Evolutionary conservation across 92 coral and sea anemone species (phyloP).

Genomic region (Epizoanthus stellaris): DNA sequence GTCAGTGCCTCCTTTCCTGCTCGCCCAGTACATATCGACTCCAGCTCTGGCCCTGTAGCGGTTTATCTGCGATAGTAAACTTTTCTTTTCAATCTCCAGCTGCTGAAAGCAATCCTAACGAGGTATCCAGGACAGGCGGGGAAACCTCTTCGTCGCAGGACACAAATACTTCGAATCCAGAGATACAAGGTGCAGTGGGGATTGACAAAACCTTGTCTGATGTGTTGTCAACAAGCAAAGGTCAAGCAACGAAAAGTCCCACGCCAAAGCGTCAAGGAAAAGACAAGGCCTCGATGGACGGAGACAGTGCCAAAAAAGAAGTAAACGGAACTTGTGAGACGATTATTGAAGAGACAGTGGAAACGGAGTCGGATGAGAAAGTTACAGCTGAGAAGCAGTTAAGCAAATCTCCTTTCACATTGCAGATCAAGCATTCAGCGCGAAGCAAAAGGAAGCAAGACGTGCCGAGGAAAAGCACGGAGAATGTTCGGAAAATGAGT

Average conservation of each 20-base stretch:
- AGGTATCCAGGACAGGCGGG: neutral
- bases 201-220: neutral
- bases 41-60: too few species aligned
- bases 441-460: constrained; percentile 35
- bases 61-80: too few species aligned
- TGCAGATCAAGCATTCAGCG: constrained; percentile 2
- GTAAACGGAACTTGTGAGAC: constrained; percentile 25
- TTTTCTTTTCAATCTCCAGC: neutral
- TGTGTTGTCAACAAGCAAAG: neutral
- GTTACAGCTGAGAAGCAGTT: neutral
- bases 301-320: too few species aligned
- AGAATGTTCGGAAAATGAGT: constrained; percentile 14
- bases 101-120: neutral
- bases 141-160: neutral
- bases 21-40: too few species aligned
- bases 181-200: neutral
- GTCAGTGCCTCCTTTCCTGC: too few species aligned
- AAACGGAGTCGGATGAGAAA: neutral
- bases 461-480: constrained; percentile 4
- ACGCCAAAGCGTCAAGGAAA: neutral
- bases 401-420: constrained; percentile 7
- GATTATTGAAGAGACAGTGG: constrained; percentile 28
- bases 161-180: too few species aligned
- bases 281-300: neutral
- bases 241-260: neutral